Evolutionary conservation across 2,797 vertebrate genomes (phyloP).

Genomic region (Avahi laniger): DNA sequence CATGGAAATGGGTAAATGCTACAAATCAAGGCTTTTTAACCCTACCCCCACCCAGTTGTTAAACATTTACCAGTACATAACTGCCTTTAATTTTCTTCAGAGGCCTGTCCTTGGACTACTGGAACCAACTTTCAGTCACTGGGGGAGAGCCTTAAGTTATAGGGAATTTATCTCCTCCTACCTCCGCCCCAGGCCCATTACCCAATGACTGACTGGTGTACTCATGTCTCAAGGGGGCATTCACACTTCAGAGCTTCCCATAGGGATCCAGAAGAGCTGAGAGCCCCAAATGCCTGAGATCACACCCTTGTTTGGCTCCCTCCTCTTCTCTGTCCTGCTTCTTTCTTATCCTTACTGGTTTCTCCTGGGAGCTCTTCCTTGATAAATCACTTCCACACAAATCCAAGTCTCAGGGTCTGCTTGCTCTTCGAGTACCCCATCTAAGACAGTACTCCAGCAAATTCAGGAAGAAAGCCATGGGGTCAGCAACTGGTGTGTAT

Average conservation of each 20-base stretch:
- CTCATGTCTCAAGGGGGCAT: not conserved
- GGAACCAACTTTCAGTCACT: not conserved
- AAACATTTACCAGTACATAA: conserved; percentile 16
- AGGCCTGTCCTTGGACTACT: not conserved
- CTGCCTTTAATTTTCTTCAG: conserved; percentile 13
- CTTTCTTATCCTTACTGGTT: not conserved
- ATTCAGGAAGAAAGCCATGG: not conserved
- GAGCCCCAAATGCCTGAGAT: not conserved
- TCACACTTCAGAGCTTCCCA: not conserved
- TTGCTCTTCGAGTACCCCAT: not conserved
- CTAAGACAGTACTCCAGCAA: not conserved
- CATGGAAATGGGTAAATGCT: conserved; percentile 12
- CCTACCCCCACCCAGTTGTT: not conserved
- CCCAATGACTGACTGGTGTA: not conserved
- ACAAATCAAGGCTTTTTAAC: not conserved
- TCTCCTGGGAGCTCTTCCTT: not conserved
- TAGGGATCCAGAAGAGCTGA: not conserved
- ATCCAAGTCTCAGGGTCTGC: not conserved
- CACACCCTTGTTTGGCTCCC: not conserved
- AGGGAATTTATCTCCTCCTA: not conserved
- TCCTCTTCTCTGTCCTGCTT: not conserved
- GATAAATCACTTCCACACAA: not conserved
- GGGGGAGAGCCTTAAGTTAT: not conserved
- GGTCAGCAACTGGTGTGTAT: not conserved
- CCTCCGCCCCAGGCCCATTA: not conserved